These are phyloP conservation scores for Oedothorax gibbosus DNA, from an alignment of 1,140 invertebrate genomes.

Conservation along the genomic window DNA sequence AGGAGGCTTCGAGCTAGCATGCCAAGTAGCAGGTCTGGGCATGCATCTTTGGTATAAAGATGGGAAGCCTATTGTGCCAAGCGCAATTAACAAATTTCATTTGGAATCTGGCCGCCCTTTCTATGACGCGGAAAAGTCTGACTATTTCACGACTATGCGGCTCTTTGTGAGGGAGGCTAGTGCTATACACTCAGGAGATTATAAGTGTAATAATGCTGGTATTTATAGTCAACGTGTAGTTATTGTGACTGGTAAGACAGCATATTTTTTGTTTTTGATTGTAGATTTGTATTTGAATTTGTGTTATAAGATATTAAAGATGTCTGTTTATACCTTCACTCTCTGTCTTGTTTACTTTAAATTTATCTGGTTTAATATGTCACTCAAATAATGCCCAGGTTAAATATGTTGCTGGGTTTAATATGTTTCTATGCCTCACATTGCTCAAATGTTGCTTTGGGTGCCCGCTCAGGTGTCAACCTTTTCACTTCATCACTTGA, in stretches of 20 bases:
- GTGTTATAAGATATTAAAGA: neutral
- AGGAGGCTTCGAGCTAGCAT: constrained; percentile 56
- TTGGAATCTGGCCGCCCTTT: constrained; percentile 45
- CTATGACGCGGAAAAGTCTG: constrained; percentile 21
- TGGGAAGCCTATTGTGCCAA: constrained; percentile 49
- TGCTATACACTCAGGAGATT: constrained; percentile 59
- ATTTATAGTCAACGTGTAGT: constrained; percentile 52
- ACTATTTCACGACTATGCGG: constrained; percentile 49
- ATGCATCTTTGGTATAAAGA: constrained; percentile 62
- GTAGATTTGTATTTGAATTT: neutral
- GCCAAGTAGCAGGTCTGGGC: constrained; percentile 46
- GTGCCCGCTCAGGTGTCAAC: no score
- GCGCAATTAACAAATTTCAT: constrained; percentile 51
- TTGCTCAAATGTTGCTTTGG: no score
- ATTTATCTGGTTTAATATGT: neutral
- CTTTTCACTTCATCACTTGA: no score
- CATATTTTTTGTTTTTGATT: neutral
- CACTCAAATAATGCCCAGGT: neutral
- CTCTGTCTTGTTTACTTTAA: neutral
- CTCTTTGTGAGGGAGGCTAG: constrained; percentile 50
- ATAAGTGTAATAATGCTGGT: constrained; percentile 60
- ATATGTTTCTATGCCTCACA: no score
- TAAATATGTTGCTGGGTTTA: no score
- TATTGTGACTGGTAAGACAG: constrained; percentile 60
- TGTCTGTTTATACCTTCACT: neutral